Conservation (phyloP, 2,113 vertebrate genomes). For the Atrichornis clamosus region DNA sequence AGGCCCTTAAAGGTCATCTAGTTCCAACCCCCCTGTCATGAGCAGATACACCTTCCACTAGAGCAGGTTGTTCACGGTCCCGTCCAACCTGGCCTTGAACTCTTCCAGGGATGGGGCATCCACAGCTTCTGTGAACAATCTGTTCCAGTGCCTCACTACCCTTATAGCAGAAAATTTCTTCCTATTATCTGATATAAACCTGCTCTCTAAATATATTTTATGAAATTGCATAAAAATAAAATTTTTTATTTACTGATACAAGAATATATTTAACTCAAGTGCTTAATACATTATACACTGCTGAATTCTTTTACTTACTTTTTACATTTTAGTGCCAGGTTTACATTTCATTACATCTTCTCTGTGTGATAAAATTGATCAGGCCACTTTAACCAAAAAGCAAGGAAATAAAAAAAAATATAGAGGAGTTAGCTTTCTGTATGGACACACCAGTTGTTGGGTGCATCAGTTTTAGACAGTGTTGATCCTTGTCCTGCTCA, state of each 20-base stretch:
- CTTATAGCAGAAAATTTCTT: not conserved
- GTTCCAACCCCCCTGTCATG: not conserved
- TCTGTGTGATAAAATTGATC: not conserved
- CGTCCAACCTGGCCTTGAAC: not conserved
- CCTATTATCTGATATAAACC: not conserved
- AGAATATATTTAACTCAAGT: not conserved
- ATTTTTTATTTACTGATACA: not conserved
- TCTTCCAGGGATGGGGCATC: not conserved
- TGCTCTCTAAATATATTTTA: not conserved
- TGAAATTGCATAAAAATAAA: not conserved
- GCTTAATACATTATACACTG: not conserved
- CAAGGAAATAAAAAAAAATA: not conserved
- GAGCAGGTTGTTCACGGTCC: not conserved
- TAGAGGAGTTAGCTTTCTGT: not conserved
- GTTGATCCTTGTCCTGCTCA: not conserved
- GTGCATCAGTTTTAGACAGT: not conserved
- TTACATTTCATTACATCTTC: not conserved
- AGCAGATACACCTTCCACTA: not conserved
- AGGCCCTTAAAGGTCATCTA: not conserved
- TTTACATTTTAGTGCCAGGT: not conserved
- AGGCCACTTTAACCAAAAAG: not conserved
- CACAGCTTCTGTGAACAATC: not conserved
- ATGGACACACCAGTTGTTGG: not conserved
- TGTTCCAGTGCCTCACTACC: not conserved
- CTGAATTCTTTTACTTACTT: not conserved